These are phyloP conservation scores for Gila robusta DNA, from an alignment of 2,797 vertebrate genomes.

Conservation along the genomic window DNA sequence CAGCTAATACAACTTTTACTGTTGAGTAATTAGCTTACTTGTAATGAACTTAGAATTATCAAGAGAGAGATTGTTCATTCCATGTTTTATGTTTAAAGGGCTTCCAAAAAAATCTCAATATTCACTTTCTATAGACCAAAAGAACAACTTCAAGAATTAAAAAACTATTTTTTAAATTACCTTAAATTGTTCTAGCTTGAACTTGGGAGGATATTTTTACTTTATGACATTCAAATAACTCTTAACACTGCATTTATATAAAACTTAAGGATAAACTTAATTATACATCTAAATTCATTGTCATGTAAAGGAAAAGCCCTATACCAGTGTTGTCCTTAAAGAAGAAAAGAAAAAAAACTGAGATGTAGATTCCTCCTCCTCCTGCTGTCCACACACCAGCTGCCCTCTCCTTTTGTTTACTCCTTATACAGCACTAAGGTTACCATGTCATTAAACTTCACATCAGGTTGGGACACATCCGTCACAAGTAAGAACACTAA, in stretches of 20 bases:
- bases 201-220: neutral
- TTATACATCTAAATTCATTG: neutral
- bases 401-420: slow-evolving; percentile 61
- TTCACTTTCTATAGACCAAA: neutral
- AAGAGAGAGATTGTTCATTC: neutral
- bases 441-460: slow-evolving; percentile 69
- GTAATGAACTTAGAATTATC: neutral
- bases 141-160: neutral
- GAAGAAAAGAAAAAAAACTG: slow-evolving; percentile 19
- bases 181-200: neutral
- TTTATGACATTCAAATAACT: neutral
- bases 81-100: neutral
- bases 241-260: neutral
- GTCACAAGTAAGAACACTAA: slow-evolving; percentile 63
- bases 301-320: slow-evolving; percentile 63
- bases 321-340: slow-evolving; percentile 15
- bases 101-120: neutral
- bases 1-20: neutral
- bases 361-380: slow-evolving; percentile 42
- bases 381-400: slow-evolving; percentile 57
- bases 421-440: slow-evolving; percentile 59
- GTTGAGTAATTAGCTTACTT: neutral
- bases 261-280: neutral
- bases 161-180: neutral
- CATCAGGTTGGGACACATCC: slow-evolving; percentile 55